Percentiles rank a stretch among this genome's conserved stretches.
phyloP scores from a whole-genome alignment of 2,797 vertebrate genomes.

The Tokudaia tokunoshimensis region DNA sequence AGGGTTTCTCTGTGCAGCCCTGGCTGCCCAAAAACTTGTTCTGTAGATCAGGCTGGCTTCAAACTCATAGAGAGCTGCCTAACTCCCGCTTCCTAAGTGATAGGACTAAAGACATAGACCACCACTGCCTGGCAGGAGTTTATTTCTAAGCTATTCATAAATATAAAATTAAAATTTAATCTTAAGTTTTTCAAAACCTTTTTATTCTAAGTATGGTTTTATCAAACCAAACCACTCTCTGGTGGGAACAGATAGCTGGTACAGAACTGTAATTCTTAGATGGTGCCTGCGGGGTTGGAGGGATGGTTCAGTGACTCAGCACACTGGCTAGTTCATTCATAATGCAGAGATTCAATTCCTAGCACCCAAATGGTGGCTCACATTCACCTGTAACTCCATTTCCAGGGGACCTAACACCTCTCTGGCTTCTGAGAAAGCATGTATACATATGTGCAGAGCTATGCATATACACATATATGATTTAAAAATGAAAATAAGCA shows the following conservation, averaged over 20 bases:
- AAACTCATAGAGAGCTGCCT: neutral
- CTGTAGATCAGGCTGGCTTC: neutral
- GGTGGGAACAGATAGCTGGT: neutral
- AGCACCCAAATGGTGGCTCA: neutral
- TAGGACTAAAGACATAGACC: neutral
- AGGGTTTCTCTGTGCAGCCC: neutral
- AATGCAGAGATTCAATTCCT: neutral
- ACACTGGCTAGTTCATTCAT: neutral
- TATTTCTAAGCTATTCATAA: neutral
- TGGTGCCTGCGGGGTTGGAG: neutral
- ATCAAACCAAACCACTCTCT: neutral
- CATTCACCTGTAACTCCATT: neutral
- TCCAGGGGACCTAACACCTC: neutral
- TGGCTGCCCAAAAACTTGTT: neutral
- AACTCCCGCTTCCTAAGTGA: neutral
- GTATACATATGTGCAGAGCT: neutral
- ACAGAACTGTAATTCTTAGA: neutral
- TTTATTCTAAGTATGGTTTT: neutral
- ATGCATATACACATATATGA: neutral
- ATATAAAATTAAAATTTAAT: slow-evolving; percentile 7
- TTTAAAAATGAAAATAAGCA: neutral
- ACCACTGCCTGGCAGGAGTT: neutral
- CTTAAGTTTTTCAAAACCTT: neutral
- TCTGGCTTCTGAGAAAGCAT: neutral
- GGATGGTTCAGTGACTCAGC: neutral